Evolutionary conservation across 2,797 vertebrate genomes (phyloP), one percentile per base, ranked within the genome.

Genomic region (Hypotaenidia philippensis): DNA sequence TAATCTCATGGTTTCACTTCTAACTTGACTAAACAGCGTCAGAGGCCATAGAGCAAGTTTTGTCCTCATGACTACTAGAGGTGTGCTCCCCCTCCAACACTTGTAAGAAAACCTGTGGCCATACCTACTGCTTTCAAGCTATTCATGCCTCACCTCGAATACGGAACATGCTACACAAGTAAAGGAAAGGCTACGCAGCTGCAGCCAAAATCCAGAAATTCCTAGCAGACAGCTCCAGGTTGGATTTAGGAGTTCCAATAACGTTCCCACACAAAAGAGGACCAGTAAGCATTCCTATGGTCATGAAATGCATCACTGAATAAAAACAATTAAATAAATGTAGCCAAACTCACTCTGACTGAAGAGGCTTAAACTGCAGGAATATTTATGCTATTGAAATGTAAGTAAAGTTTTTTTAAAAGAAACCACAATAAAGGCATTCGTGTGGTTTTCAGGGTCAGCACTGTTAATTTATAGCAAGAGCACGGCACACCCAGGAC

Each of bases 381-480:
- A 84, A 59, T 26, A 55, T 4, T 34, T 50, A 17, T 11, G 20
- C 45, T 50, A 40, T 26, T 4, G 2, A 80, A 85, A 82, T 5
- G 0, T 0, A 45, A 70, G 11, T 12, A 52, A 66, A 87, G 52
- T 9, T 1, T 77, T 74, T 91, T 63, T 29, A 34, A 52, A 66
- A 64, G 45, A 47, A 76, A 63, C 45, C 9, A 66, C 68, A 55
- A 29, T 52, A 49, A 15, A 81, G 41, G n/a, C 11, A 78, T 13
- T 61, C 69, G 12, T 17, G 14, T 41, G 36, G 82, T 79, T 87
- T 87, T 71, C 44, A 89, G 78, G 86, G 53, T 87, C 86, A 90
- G 86, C 80, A 82, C 63, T 63, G 17, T 21, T 79, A 69, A 72
- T 79, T 95, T 75, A 75, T 20, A 89, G 55, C 69, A 91, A 65